Evolutionary conservation across 2,113 vertebrate species (phyloP).

Genomic region (Cathartes aura): DNA sequence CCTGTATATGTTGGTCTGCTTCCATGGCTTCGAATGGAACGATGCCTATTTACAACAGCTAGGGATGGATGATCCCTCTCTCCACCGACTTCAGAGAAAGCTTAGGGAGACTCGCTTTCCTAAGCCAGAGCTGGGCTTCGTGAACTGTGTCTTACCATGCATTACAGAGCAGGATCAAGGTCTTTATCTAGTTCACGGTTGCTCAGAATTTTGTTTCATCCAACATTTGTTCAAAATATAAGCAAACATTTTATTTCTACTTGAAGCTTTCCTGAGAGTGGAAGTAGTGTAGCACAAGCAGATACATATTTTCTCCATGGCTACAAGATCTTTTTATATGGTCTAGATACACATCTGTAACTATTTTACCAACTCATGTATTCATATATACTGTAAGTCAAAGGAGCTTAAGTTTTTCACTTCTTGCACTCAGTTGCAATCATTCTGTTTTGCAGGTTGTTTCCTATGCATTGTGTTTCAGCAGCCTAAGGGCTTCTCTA

Average conservation of each 20-base stretch:
- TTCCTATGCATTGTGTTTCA: not conserved
- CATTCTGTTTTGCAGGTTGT: not conserved
- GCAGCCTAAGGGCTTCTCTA: not conserved
- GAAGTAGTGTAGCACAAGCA: not conserved
- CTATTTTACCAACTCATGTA: slow-evolving; percentile 23
- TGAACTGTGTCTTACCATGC: slow-evolving; percentile 24
- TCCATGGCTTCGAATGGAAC: not conserved
- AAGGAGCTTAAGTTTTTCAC: slow-evolving; percentile 49
- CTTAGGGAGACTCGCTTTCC: slow-evolving; percentile 1
- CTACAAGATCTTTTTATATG: slow-evolving; percentile 19
- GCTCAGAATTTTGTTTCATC: slow-evolving; percentile 30
- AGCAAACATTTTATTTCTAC: slow-evolving; percentile 25
- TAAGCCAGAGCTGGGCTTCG: slow-evolving; percentile 7
- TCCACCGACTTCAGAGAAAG: not conserved
- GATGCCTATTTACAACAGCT: not conserved
- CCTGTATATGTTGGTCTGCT: not conserved
- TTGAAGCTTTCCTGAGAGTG: not conserved
- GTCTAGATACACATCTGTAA: slow-evolving; percentile 48
- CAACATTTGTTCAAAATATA: not conserved
- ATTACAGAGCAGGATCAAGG: slow-evolving; percentile 38
- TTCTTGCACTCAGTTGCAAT: not conserved
- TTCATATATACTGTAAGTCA: slow-evolving; percentile 5
- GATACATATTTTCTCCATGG: not conserved
- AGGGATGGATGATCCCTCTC: not conserved
- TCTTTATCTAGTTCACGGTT: not conserved